Evolutionary conservation across 2,888 invertebrate genomes (phyloP).

Genomic region (Ommatoiulus sabulosus): DNA sequence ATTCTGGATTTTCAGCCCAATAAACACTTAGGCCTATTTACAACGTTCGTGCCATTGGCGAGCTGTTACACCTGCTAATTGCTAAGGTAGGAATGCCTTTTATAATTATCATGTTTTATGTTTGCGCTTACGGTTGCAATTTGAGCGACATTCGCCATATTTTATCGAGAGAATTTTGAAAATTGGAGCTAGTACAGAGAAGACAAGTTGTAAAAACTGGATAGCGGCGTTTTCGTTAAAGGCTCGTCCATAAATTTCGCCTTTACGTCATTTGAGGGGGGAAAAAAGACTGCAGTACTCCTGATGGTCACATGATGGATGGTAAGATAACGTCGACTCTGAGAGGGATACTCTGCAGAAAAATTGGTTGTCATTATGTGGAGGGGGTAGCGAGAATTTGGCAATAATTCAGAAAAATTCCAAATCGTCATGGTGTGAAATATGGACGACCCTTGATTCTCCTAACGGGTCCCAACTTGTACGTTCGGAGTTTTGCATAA

Average conservation of each 20-base stretch:
- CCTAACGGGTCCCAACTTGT: no score
- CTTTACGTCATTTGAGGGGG: background rate
- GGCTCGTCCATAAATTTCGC: background rate
- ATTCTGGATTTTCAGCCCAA: background rate
- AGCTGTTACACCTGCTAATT: slow-evolving; percentile 29
- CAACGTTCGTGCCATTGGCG: background rate
- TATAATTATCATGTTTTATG: background rate
- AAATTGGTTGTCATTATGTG: no score
- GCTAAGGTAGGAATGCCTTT: background rate
- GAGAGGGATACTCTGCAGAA: no score
- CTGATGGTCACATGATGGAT: no score
- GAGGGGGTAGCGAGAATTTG: no score
- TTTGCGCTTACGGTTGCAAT: no score
- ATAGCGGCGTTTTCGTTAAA: background rate
- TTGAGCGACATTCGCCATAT: no score
- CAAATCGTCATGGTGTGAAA: no score
- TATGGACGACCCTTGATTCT: no score
- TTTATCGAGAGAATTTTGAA: background rate
- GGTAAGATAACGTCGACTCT: no score
- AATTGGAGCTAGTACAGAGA: background rate
- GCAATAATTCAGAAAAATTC: no score
- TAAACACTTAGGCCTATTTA: slow-evolving; percentile 6
- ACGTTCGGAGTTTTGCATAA: no score
- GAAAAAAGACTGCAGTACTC: background rate
- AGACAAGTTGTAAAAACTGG: background rate